Conservation (phyloP, 2,113 vertebrate species). For the Strigops habroptila region DNA sequence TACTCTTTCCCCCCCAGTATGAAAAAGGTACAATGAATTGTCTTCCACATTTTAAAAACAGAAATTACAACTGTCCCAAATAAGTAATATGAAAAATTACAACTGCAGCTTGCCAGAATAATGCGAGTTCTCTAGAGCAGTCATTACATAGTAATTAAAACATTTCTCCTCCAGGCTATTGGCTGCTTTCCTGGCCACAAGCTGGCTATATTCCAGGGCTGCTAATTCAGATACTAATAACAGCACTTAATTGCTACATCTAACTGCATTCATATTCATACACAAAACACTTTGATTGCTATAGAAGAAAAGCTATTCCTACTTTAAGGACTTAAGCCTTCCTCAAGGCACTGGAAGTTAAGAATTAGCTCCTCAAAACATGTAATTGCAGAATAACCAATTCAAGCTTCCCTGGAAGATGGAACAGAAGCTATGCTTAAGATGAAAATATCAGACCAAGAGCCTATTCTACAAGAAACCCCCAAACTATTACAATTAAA, state of each 20-base stretch:
- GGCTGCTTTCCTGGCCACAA: conserved; percentile 45
- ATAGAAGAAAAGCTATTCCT: neutral
- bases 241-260: conserved; percentile 33
- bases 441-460: neutral
- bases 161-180: conserved; percentile 15
- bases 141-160: conserved; percentile 38
- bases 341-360: neutral
- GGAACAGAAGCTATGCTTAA: neutral
- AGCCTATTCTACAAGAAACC: neutral
- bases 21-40: neutral
- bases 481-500: neutral
- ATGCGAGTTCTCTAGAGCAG: neutral
- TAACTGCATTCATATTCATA: conserved; percentile 4
- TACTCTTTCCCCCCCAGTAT: neutral
- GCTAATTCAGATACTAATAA: conserved; percentile 11
- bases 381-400: neutral
- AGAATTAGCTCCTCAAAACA: neutral
- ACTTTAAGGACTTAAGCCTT: neutral
- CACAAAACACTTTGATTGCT: neutral
- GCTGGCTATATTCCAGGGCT: conserved; percentile 13
- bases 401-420: neutral
- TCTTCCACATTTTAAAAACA: neutral
- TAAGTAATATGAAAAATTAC: neutral
- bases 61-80: neutral
- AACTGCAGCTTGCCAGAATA: neutral